Conservation (phyloP, 1,140 invertebrate species). For the Drosophila grimshawi region DNA sequence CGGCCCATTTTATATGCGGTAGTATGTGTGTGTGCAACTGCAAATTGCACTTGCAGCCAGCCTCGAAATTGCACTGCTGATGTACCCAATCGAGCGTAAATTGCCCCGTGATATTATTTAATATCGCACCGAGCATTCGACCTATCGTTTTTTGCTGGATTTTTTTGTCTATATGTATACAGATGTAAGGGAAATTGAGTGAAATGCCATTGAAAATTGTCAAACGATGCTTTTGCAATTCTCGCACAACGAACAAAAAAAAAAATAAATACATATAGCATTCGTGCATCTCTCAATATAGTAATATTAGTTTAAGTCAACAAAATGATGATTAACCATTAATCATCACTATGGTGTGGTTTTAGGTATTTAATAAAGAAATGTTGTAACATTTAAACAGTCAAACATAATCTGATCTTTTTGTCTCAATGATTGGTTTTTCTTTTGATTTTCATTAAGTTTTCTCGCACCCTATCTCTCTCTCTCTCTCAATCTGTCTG, state of each 20-base stretch:
- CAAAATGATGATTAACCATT: too few species aligned
- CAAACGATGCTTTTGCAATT: slow-evolving; percentile 18
- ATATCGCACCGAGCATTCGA: slow-evolving; percentile 47
- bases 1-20: slow-evolving; percentile 14
- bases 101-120: slow-evolving; percentile 72
- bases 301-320: too few species aligned
- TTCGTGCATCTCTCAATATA: too few species aligned
- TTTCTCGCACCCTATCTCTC: too few species aligned
- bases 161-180: slow-evolving; percentile 41
- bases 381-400: too few species aligned
- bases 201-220: slow-evolving; percentile 56
- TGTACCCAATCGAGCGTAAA: slow-evolving; percentile 69
- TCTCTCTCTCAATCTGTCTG: background rate
- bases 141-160: slow-evolving; percentile 9
- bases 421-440: too few species aligned
- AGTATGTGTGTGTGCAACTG: background rate
- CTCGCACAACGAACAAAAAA: slow-evolving; percentile 8
- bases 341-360: too few species aligned
- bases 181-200: slow-evolving; percentile 40
- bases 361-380: too few species aligned
- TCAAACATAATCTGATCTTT: too few species aligned
- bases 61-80: slow-evolving; percentile 38
- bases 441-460: too few species aligned
- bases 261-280: background rate
- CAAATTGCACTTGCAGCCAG: slow-evolving; percentile 58